Percentiles rank a stretch among this genome's conserved stretches.
phyloP scores from a whole-genome alignment of 1,140 invertebrate genomes.

The Contarinia nasturtii region DNA sequence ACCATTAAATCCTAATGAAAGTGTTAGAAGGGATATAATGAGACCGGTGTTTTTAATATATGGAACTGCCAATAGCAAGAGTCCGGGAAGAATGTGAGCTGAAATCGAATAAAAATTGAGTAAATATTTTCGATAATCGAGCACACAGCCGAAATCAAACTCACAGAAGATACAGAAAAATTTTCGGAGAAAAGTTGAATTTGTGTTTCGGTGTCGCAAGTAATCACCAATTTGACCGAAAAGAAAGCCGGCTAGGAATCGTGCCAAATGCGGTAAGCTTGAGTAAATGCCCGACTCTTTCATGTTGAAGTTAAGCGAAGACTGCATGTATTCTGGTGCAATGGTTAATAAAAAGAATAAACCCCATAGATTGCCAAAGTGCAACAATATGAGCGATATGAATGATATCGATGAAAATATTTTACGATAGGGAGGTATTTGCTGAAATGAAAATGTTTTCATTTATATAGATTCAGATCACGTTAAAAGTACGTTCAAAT shows the following conservation, averaged over 20 bases:
- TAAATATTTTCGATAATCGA: not conserved
- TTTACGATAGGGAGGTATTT: constrained; percentile 33
- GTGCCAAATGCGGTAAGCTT: constrained; percentile 37
- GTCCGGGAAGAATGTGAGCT: constrained; percentile 46
- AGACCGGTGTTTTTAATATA: constrained; percentile 36
- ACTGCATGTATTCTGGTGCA: constrained; percentile 73
- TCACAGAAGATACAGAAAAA: constrained; percentile 41
- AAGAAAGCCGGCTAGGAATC: constrained; percentile 33
- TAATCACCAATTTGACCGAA: constrained; percentile 40
- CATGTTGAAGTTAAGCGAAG: constrained; percentile 54
- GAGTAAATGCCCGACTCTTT: constrained; percentile 39
- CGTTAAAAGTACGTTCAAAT: too few species aligned
- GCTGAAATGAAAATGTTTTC: too few species aligned
- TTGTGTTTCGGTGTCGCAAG: constrained; percentile 28
- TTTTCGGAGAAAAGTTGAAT: constrained; percentile 39
- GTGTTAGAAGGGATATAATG: constrained; percentile 35
- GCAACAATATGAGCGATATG: constrained; percentile 39
- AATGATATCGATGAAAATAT: constrained; percentile 45
- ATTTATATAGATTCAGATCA: too few species aligned
- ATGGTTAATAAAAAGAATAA: constrained; percentile 68
- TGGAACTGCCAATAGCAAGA: constrained; percentile 33
- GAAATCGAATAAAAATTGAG: constrained; percentile 10
- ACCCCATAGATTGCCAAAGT: constrained; percentile 59
- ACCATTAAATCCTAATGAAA: constrained; percentile 55
- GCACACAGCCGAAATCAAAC: constrained; percentile 14